A percentile compares a stretch with the other conserved stretches of the same genome.
Evolutionary conservation across 2,888 invertebrate species (phyloP).

Genomic region (Drosophila stalkeri): DNA sequence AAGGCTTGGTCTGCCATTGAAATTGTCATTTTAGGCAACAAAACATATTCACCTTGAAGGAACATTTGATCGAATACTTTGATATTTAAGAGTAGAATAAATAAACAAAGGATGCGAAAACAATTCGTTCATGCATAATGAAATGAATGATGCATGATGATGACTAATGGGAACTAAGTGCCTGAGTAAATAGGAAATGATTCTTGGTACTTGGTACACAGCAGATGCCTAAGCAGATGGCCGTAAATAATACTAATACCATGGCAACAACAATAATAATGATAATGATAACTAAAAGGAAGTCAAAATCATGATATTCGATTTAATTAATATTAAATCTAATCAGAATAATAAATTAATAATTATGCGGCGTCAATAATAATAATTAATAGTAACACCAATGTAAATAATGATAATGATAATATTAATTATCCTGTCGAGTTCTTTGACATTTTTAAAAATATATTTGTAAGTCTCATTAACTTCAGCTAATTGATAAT

Average conservation of each 20-base stretch:
- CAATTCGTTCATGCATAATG: not conserved
- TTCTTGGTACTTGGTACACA: not conserved
- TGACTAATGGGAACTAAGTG: not conserved
- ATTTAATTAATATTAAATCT: no score
- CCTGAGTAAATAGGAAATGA: not conserved
- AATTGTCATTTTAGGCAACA: not conserved
- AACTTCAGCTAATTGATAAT: not conserved
- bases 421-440: not conserved
- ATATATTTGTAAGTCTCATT: not conserved
- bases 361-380: not conserved
- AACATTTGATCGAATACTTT: constrained; percentile 1
- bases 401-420: not conserved
- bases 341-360: not conserved
- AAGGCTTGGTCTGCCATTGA: not conserved
- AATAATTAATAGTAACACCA: not conserved
- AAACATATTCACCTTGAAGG: not conserved
- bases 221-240: not conserved
- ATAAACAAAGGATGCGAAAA: not conserved
- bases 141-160: not conserved
- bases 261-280: no score
- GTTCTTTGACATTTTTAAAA: not conserved
- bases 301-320: no score
- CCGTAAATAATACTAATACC: not conserved
- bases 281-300: not conserved
- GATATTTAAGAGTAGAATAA: not conserved